Evolutionary conservation across 2,888 invertebrate species (phyloP).

Genomic region (Anaspis maculata): DNA sequence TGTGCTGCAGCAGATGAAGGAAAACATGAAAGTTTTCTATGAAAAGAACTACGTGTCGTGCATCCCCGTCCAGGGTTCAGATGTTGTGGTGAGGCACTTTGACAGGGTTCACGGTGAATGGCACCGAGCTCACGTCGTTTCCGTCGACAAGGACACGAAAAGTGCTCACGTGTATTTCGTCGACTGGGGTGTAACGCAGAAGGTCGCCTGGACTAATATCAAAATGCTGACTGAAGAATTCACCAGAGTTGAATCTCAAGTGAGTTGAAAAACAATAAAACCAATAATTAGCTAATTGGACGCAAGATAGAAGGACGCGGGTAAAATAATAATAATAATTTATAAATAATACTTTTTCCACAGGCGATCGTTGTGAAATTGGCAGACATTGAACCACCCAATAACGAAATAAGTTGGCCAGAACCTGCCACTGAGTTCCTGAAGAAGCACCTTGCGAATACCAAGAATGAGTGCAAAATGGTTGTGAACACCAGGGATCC

Average conservation of each 20-base stretch:
- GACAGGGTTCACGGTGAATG: conserved; percentile 42
- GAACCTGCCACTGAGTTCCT: conserved; percentile 34
- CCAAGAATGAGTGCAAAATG: conserved; percentile 34
- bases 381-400: conserved; percentile 42
- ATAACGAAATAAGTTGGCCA: conserved; percentile 38
- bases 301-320: too few relatives aligned
- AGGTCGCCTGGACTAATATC: conserved; percentile 46
- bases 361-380: conserved; percentile 41
- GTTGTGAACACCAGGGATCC: conserved; percentile 31
- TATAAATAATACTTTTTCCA: conserved; percentile 23
- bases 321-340: conserved; percentile 15
- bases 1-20: conserved; percentile 21
- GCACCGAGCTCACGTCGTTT: conserved; percentile 52
- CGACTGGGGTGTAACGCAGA: conserved; percentile 52
- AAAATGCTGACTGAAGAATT: conserved; percentile 42
- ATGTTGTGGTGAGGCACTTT: conserved; percentile 44
- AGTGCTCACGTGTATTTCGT: conserved; percentile 52
- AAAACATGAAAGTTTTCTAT: conserved; percentile 25
- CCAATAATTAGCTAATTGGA: too few relatives aligned
- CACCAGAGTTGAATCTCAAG: conserved; percentile 30
- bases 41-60: conserved; percentile 17
- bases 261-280: too few relatives aligned
- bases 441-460: conserved; percentile 31
- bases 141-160: conserved; percentile 38
- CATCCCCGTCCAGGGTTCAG: conserved; percentile 28